Evolutionary conservation across 2,797 vertebrate genomes (phyloP).

Genomic region (Coendou prehensilis): DNA sequence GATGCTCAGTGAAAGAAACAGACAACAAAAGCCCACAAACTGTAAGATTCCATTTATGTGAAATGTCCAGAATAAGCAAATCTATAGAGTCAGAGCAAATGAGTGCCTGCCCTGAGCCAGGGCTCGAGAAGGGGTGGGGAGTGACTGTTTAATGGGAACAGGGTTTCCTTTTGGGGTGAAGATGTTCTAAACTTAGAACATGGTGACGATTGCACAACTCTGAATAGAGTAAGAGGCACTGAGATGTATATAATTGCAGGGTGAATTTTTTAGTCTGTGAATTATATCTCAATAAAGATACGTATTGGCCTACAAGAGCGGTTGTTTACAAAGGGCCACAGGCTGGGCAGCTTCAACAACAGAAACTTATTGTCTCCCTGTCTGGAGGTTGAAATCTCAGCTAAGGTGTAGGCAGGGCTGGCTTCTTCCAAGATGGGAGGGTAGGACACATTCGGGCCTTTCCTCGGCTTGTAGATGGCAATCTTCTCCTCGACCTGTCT

Average conservation of each 20-base stretch:
- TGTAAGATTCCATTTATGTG: neutral
- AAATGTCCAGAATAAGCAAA: neutral
- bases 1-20: neutral
- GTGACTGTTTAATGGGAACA: neutral
- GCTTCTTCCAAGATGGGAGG: neutral
- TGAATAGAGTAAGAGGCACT: neutral
- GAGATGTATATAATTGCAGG: neutral
- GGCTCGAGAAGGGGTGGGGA: neutral
- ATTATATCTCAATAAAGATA: neutral
- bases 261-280: neutral
- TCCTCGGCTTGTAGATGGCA: fast-evolving
- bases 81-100: neutral
- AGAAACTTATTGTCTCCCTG: neutral
- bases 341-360: neutral
- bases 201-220: neutral
- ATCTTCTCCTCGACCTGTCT: fast-evolving
- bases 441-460: neutral
- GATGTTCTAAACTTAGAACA: neutral
- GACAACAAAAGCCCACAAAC: neutral
- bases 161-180: neutral
- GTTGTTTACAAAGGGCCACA: neutral
- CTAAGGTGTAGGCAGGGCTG: neutral
- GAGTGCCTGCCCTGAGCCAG: neutral
- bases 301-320: neutral
- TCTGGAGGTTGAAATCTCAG: neutral